phyloP scores from a whole-genome alignment of 23 tunicate species.

The Phallusia fumigata region DNA sequence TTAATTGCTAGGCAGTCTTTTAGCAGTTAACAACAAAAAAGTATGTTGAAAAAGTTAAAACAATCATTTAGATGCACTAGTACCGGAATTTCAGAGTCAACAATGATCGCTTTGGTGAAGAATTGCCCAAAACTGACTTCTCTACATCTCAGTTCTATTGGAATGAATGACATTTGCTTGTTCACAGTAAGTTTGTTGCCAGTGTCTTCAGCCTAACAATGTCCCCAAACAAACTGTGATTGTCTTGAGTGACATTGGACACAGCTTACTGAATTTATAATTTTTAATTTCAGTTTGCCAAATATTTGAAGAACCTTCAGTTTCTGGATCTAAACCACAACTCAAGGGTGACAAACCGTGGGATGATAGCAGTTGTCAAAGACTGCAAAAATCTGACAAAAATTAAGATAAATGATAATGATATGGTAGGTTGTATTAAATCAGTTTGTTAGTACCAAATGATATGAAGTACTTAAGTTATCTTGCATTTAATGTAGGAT shows the following conservation, averaged over 20 bases:
- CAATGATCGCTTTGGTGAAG: not conserved
- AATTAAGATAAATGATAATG: not conserved
- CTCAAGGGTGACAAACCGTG: not conserved
- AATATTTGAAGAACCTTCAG: not conserved
- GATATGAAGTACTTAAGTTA: no score
- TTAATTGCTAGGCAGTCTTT: no score
- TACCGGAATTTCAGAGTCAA: not conserved
- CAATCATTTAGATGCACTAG: not conserved
- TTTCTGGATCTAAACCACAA: not conserved
- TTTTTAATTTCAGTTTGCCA: not conserved
- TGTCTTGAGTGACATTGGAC: no score
- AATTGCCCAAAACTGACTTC: not conserved
- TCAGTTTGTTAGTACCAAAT: no score
- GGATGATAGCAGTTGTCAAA: not conserved
- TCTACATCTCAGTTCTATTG: not conserved
- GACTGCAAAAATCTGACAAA: not conserved
- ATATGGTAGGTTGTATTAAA: not conserved
- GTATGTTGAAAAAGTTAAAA: no score
- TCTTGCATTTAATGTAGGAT: no score
- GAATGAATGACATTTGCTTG: not conserved
- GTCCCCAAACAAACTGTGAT: no score
- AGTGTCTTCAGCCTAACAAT: no score
- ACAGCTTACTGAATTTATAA: no score
- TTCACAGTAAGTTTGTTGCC: slow-evolving; percentile 3
- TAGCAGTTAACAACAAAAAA: not conserved